Evolutionary conservation across 2,113 vertebrate genomes (phyloP), one percentile per base, ranked within the genome.

Genomic region (Dascyllus trimaculatus): DNA sequence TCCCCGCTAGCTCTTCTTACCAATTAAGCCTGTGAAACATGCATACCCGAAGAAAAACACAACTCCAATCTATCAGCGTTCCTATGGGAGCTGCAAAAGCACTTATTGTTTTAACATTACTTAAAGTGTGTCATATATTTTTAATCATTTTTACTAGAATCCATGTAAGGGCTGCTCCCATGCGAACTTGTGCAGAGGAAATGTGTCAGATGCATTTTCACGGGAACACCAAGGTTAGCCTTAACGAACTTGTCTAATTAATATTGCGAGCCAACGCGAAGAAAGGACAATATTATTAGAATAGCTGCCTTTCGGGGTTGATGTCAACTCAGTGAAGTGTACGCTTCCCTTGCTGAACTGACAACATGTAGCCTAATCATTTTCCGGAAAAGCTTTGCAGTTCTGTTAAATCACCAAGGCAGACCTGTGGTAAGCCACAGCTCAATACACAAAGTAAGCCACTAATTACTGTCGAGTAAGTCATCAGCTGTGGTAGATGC

Each of bases 71-170:
- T 77, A 67, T 68, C 71, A 1, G 57, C 51, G 13, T n/a, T 90
- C 91, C 92, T 80, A n/a, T 71, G 90, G 92, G 92, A 93, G 68
- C 79, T 58, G 52, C 32, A 78, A 78, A 82, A 85, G 78, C 70
- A 45, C 92, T 89, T 93, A 92, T 93, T 92, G 90, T 93, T 92
- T 91, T 90, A 92, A 88, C 85, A 92, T 90, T 92, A 92, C 89
- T 94, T 92, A 92, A 93, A 91, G 75, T 84, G 71, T 93, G 89
- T 86, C 90, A 90, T 86, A 88, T 89, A 88, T 87, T 92, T 94
- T 94, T 90, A 92, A 95, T 93, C 87, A 82, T 89, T 91, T 89
- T 86, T 87, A 82, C 76, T 82, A 10, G 57, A 89, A 90, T 88
- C 84, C 71, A 54, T 82, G 81, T 71, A 85, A 78, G 59, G 67